These are phyloP conservation scores for Copidosoma floridanum DNA, from an alignment of 1,140 invertebrate genomes.

Conservation along the genomic window DNA sequence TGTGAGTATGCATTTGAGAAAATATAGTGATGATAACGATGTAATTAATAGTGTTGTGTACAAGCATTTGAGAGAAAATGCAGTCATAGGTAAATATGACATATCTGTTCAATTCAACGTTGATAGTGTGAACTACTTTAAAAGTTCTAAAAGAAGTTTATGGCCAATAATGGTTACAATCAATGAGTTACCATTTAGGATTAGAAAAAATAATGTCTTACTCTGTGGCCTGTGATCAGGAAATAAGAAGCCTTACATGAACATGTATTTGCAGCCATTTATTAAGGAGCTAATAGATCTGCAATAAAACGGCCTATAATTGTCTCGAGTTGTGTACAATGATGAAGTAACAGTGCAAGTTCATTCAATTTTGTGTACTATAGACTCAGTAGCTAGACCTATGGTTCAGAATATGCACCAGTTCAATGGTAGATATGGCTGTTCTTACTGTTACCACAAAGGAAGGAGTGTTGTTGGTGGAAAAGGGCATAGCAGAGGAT, in stretches of 20 bases:
- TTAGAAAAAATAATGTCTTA: constrained; percentile 26
- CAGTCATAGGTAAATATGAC: not conserved
- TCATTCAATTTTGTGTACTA: not conserved
- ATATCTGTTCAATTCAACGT: constrained; percentile 1
- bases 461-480: not conserved
- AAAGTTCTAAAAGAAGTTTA: constrained; percentile 21
- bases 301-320: not conserved
- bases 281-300: not conserved
- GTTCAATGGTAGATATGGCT: constrained; percentile 2
- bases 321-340: not conserved
- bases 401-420: not conserved
- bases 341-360: constrained; percentile 3
- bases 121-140: not conserved
- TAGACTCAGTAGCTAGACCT: not conserved
- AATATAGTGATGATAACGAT: not conserved
- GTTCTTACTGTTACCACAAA: not conserved
- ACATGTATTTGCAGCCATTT: constrained; percentile 3
- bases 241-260: not conserved
- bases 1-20: not conserved
- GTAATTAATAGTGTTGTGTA: not conserved
- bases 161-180: constrained; percentile 25
- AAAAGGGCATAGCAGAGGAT: too few species aligned
- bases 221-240: constrained; percentile 28
- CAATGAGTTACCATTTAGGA: constrained; percentile 25
- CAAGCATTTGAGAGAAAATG: not conserved